Conservation (phyloP, 2,113 vertebrate genomes). For the Barnardius zonarius region DNA sequence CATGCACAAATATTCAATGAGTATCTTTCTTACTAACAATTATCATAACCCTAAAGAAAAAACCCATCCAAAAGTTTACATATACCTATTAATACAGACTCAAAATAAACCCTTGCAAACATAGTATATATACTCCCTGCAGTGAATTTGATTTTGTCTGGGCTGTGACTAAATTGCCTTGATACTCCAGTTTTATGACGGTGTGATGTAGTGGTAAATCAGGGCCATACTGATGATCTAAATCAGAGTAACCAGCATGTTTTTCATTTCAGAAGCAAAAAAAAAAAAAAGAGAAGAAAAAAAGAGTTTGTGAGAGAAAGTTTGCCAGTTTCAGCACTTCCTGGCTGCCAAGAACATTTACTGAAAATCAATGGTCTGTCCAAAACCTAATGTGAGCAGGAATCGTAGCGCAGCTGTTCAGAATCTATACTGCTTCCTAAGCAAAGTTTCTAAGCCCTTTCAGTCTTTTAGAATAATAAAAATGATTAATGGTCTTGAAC, state of each 20-base stretch:
- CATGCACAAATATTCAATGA: neutral
- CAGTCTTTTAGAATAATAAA: conserved; percentile 71
- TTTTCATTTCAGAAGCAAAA: conserved; percentile 11
- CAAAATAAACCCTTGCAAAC: neutral
- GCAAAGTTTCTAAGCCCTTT: conserved; percentile 67
- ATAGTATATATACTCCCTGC: neutral
- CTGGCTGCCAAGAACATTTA: conserved; percentile 60
- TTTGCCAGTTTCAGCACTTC: conserved; percentile 64
- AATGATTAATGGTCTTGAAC: conserved; percentile 69
- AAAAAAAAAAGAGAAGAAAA: neutral
- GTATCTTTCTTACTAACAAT: neutral
- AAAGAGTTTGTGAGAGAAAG: conserved; percentile 9
- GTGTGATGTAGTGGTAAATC: conserved; percentile 50
- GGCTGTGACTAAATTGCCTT: neutral
- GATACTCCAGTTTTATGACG: conserved; percentile 3
- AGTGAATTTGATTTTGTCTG: conserved; percentile 15
- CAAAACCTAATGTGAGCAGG: conserved; percentile 66
- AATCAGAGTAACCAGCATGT: conserved; percentile 47
- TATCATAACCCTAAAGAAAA: neutral
- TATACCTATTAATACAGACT: neutral
- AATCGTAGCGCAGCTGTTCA: conserved; percentile 65
- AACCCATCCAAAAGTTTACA: neutral
- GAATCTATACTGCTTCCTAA: conserved; percentile 68
- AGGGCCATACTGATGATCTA: conserved; percentile 22
- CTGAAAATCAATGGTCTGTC: conserved; percentile 66